Percentiles rank a stretch among this genome's conserved stretches.
Conservation (phyloP, 2,797 vertebrate genomes). For the Sebastolobus altivelis region DNA sequence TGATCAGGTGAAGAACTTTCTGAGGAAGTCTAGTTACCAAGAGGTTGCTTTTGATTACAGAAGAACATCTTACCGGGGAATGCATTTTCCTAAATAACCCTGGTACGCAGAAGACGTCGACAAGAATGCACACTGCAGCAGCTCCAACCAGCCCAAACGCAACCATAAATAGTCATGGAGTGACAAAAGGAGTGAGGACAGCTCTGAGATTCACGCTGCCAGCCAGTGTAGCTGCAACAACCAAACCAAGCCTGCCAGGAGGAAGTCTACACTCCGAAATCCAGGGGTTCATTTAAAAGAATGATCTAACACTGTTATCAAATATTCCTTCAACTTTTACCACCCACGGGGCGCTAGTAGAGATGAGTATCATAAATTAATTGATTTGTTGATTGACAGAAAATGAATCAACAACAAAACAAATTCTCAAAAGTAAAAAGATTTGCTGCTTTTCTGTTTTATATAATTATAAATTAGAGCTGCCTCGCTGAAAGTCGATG, state of each 20-base stretch:
- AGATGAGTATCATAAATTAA: neutral
- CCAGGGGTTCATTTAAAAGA: too few species aligned
- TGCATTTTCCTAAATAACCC: neutral
- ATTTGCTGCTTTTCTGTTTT: neutral
- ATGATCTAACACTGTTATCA: too few species aligned
- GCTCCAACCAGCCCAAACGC: neutral
- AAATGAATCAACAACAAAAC: neutral
- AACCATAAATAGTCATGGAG: constrained; percentile 23
- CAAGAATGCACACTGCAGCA: neutral
- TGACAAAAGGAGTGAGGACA: too few species aligned
- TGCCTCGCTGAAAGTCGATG: too few species aligned
- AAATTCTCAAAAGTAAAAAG: neutral
- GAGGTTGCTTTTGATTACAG: neutral
- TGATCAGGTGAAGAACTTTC: too few species aligned
- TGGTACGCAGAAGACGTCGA: neutral
- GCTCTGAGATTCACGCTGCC: constrained; percentile 3
- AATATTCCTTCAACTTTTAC: neutral
- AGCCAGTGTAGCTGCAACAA: neutral
- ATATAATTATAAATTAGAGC: neutral
- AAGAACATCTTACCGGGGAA: neutral
- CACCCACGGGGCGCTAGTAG: too few species aligned
- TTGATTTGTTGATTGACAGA: neutral
- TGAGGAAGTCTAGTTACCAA: neutral
- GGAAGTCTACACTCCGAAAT: neutral
- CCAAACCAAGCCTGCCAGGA: neutral